phyloP scores from a whole-genome alignment of 2,113 vertebrate genomes.

The Sander lucioperca region DNA sequence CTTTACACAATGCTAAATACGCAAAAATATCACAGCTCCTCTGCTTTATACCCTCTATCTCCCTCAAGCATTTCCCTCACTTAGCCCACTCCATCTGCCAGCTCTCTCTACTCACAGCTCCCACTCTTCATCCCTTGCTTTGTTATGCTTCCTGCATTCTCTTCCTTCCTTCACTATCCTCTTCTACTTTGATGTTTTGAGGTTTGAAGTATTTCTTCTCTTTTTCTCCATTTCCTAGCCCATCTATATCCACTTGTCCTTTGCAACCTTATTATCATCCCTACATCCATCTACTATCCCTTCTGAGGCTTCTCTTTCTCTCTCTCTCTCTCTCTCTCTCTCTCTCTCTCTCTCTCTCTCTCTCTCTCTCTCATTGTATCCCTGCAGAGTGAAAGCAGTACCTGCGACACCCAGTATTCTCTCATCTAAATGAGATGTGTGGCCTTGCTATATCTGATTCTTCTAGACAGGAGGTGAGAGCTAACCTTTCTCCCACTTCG shows the following conservation, averaged over 20 bases:
- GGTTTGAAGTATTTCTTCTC: slow-evolving; percentile 65
- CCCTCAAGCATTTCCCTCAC: slow-evolving; percentile 70
- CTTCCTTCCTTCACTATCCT: slow-evolving; percentile 59
- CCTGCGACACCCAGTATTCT: slow-evolving; percentile 64
- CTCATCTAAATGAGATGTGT: slow-evolving; percentile 74
- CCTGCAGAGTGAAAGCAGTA: slow-evolving; percentile 59
- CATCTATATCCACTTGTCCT: slow-evolving; percentile 60
- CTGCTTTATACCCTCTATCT: slow-evolving; percentile 53
- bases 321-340: not conserved
- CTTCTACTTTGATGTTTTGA: slow-evolving; percentile 67
- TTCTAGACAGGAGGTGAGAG: slow-evolving; percentile 65
- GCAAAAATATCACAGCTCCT: slow-evolving; percentile 68
- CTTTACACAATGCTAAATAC: slow-evolving; percentile 72
- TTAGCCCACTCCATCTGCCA: slow-evolving; percentile 75
- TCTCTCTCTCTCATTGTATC: slow-evolving; percentile 26
- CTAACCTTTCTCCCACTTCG: slow-evolving; percentile 61
- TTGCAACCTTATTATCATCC: slow-evolving; percentile 58
- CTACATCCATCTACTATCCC: slow-evolving; percentile 57
- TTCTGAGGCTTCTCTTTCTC: slow-evolving; percentile 7
- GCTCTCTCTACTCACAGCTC: slow-evolving; percentile 57
- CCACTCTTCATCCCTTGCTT: slow-evolving; percentile 64
- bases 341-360: slow-evolving; percentile 6
- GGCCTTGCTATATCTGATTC: slow-evolving; percentile 74
- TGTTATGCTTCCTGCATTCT: slow-evolving; percentile 66
- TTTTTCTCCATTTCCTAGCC: slow-evolving; percentile 47